Evolutionary conservation across 2,888 invertebrate genomes (phyloP).

Genomic region (Eucriotettix oculatus): DNA sequence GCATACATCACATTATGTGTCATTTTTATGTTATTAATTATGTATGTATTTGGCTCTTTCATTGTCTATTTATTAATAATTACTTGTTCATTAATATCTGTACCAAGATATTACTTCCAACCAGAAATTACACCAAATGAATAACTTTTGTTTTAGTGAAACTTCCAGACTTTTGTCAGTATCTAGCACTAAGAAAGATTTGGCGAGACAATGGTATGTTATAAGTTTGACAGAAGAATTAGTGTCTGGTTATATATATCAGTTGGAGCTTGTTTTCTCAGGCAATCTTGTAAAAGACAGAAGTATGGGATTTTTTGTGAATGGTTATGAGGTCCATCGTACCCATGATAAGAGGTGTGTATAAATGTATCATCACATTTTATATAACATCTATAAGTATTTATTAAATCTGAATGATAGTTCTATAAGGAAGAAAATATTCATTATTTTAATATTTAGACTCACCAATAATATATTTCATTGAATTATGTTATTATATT

Average conservation of each 20-base stretch:
- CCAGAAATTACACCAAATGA: background rate
- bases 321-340: conserved; percentile 30
- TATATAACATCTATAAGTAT: no score
- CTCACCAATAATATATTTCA: no score
- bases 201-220: conserved; percentile 42
- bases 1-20: no score
- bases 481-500: no score
- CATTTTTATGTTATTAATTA: no score
- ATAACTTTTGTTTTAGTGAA: background rate
- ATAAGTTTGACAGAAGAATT: conserved; percentile 41
- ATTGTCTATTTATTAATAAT: no score
- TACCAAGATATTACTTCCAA: no score
- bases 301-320: conserved; percentile 53
- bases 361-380: background rate
- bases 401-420: no score
- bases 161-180: conserved; percentile 18
- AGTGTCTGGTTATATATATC: conserved; percentile 37
- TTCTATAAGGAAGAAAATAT: no score
- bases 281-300: conserved; percentile 45
- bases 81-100: no score
- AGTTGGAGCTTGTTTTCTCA: conserved; percentile 44
- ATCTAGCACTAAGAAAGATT: conserved; percentile 31
- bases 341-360: conserved; percentile 29
- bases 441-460: no score
- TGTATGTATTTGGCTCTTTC: no score